Conservation (phyloP, 1,140 invertebrate genomes). For the Scylla paramamosain region DNA sequence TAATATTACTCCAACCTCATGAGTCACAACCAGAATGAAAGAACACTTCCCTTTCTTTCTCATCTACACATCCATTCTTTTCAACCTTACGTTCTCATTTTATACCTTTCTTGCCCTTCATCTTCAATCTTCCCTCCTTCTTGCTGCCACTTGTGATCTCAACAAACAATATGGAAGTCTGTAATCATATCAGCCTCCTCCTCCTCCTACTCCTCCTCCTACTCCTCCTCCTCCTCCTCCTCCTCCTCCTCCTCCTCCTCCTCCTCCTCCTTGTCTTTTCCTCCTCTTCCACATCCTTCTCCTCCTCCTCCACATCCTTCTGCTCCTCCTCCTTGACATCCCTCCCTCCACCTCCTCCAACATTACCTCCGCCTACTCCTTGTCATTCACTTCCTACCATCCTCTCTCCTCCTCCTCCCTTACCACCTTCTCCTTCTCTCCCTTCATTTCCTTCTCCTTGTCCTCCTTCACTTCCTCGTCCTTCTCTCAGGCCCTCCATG, state of each 20-base stretch:
- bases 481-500: too few species aligned
- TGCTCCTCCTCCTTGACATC: background rate
- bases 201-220: background rate
- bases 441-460: too few species aligned
- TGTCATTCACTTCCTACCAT: too few species aligned
- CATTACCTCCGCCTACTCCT: background rate
- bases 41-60: background rate
- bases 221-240: background rate
- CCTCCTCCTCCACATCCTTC: background rate
- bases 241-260: background rate
- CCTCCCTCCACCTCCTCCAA: background rate
- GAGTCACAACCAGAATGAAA: too few species aligned
- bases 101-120: background rate
- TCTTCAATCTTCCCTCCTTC: background rate
- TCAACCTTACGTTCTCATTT: background rate
- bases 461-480: too few species aligned
- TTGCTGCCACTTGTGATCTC: background rate
- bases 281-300: background rate
- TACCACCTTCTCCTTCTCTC: too few species aligned
- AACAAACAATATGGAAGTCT: background rate
- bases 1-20: too few species aligned
- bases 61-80: background rate
- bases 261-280: background rate
- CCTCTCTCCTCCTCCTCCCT: too few species aligned
- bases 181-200: background rate